Evolutionary conservation across 2,113 vertebrate species (phyloP).

Genomic region (Vulpes ferrilata): DNA sequence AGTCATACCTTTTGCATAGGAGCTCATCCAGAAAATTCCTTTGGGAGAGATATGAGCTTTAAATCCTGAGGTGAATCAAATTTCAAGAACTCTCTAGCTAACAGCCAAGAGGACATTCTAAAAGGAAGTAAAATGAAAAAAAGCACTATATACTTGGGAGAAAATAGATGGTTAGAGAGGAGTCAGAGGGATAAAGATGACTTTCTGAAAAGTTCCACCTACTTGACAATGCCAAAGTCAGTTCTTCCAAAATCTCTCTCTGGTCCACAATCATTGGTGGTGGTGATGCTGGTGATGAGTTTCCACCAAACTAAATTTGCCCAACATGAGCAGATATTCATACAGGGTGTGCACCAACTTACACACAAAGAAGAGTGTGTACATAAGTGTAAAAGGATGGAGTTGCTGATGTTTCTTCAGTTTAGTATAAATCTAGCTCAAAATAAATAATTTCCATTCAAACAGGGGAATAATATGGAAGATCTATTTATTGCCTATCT

Average conservation of each 20-base stretch:
- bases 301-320: background rate
- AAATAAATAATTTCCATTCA: conserved; percentile 9
- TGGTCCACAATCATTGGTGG: background rate
- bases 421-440: background rate
- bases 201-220: background rate
- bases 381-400: background rate
- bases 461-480: background rate
- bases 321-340: background rate
- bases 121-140: background rate
- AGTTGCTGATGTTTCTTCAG: background rate
- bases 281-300: background rate
- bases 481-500: background rate
- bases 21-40: conserved; percentile 47
- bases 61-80: background rate
- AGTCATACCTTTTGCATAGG: conserved; percentile 38
- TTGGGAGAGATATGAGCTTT: background rate
- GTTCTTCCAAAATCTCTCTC: background rate
- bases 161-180: background rate
- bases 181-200: background rate
- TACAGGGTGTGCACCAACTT: background rate
- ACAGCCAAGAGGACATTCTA: background rate
- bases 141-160: background rate
- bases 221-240: background rate
- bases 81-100: background rate
- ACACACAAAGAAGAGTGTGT: background rate